Base-by-base conservation (phyloP, 2,888 invertebrate genomes). In the Calliphora vomitoria region DNA sequence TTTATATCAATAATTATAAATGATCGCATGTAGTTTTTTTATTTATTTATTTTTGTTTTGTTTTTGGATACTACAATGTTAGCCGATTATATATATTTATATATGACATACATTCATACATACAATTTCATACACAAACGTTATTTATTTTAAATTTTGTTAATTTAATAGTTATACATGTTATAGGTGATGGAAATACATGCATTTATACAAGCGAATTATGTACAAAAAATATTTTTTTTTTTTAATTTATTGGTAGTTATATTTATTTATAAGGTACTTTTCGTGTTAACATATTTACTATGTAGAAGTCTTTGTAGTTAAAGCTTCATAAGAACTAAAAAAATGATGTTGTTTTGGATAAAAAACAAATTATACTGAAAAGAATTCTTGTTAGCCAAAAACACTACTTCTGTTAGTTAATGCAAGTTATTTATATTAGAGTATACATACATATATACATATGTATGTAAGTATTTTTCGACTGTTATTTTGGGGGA, bases 31-130 rank as follows among this genome's bases (percentile, higher is more conserved):
- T 79, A 72, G n/a, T 31, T 53, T 84, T 47, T 66, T 75, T 87
- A n/a, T n/a, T 87, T 55, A 79, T 72, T 64, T 72, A 55, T 50
- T 38, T 66, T 68, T 41, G 15, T 44, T 84, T 89, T 78, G 83
- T 79, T 86, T 89, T 89, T 88, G 86, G 87, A 88, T 87, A 13
- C 11, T 44, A 88, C 86, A 78, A 66, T 41, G 11, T 74, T 78
- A 72, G 62, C 44, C 25, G 71, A 53, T 62, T 55, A 55, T 55
- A 20, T 25, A 31, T 62, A 25, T 25, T 25, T 25, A 25, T 25
- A 25, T 25, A n/a, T n/a, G n/a, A 25, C 25, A 25, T 25, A 25
- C 25, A 25, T 25, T 64, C 25, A n/a, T 64, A 15, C 44, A 35
- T 60, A 71, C 15, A 35, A 35, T 35, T 72, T 18, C 13, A 50